Evolutionary conservation across 1,140 invertebrate genomes (phyloP), one percentile per base, ranked within the genome.

Genomic region (Listronotus oregonensis): DNA sequence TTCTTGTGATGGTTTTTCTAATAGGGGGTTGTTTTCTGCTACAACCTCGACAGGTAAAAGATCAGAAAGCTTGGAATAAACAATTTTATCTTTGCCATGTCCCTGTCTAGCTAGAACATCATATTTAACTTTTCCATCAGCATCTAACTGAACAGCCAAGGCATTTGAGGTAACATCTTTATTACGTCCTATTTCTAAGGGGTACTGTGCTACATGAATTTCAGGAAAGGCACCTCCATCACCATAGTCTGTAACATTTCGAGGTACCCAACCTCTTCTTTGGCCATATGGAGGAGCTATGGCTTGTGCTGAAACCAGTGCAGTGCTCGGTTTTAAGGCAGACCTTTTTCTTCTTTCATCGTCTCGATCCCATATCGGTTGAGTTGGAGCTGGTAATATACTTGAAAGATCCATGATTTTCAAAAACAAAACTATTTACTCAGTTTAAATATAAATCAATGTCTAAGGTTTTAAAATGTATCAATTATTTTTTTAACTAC

Each of bases 141-240:
- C 89, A 84, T 99, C 97, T 14, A 98, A 80, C 75, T 98, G 93
- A 3, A 99, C 88, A 7, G 96, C 94, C 8, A 99, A 75, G 0
- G 96, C 93, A 84, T 97, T 97, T 11, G 92, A 92, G 8, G 86
- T 88, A 72, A 85, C 87, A 73, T 90, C 88, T 71, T 88, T 89
- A 73, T 85, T 87, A 70, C 85, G 84, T 0, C 91, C 91, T 85
- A 97, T 92, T 66, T 90, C 90, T 31, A 99, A 80, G 0, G 98
- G 98, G 82, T 96, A 97, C 75, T 99, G 98, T 0, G 96, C 96
- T 11, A 99, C 91, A 78, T 91, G 92, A 61, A 99, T 97, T 82
- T 99, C 98, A 0, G 98, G 97, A 81, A 96, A 99, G 0, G 98
- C 95, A 10, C 98, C 98, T 7, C 98, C 98, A 89, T 99, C 97